phyloP scores from a whole-genome alignment of 2,113 vertebrate genomes.

The Furnarius figulus region DNA sequence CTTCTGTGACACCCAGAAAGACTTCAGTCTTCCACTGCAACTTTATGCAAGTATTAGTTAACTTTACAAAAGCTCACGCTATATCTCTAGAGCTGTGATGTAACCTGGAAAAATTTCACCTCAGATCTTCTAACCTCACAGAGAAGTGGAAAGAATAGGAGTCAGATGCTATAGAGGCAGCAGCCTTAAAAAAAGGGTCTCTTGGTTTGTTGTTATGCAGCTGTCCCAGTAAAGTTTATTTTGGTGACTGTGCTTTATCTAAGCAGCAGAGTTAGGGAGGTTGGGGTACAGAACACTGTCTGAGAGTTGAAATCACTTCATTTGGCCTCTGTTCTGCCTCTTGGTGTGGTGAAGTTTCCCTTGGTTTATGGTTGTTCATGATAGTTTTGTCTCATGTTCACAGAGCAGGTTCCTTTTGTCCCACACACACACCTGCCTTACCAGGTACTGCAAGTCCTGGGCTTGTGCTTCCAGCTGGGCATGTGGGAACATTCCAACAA shows the following conservation, averaged over 20 bases:
- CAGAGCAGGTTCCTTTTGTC: background rate
- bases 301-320: background rate
- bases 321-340: background rate
- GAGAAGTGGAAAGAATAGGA: background rate
- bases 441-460: background rate
- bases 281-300: background rate
- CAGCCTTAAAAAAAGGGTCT: background rate
- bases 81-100: background rate
- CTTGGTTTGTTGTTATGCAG: background rate
- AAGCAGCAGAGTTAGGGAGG: background rate
- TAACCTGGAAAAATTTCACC: background rate
- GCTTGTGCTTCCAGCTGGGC: background rate
- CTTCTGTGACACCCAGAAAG: background rate
- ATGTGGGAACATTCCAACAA: background rate
- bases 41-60: background rate
- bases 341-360: background rate
- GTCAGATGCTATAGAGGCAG: background rate
- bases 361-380: background rate
- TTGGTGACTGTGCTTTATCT: background rate
- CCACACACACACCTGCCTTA: accelerated
- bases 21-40: background rate
- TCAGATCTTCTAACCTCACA: background rate
- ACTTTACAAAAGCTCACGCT: background rate
- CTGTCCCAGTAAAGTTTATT: background rate
- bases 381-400: background rate